Percentiles rank a stretch among this genome's conserved stretches.
These are phyloP conservation scores for Arenaria interpres DNA, from an alignment of 2,113 vertebrate species.

Conservation along the genomic window DNA sequence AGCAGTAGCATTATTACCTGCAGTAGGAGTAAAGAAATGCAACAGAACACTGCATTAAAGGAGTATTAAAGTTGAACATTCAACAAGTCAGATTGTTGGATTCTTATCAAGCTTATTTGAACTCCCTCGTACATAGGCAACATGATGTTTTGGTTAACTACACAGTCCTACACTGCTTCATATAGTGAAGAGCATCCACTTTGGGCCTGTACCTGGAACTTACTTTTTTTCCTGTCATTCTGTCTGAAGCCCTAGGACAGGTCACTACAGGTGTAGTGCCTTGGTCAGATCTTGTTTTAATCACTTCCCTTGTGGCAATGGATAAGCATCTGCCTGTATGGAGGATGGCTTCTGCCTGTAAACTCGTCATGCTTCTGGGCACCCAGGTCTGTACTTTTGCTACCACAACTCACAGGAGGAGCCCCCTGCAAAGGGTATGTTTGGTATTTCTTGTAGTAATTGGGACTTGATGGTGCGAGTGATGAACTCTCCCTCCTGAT, in stretches of 20 bases:
- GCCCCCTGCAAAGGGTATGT: background rate
- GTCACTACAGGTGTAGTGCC: too few species aligned
- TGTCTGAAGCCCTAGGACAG: background rate
- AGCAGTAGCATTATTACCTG: background rate
- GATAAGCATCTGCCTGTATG: background rate
- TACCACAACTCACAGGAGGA: background rate
- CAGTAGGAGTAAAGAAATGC: background rate
- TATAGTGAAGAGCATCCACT: background rate
- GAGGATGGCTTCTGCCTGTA: background rate
- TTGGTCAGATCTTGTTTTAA: background rate
- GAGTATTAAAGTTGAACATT: background rate
- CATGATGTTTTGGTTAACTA: background rate
- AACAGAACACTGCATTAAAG: background rate
- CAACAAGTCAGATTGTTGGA: background rate
- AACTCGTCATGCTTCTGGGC: background rate
- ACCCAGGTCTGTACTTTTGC: background rate
- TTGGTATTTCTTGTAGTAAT: background rate
- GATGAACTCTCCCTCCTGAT: background rate
- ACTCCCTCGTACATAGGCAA: background rate
- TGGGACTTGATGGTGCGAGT: background rate
- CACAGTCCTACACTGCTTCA: background rate
- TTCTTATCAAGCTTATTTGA: background rate
- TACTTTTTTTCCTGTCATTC: background rate
- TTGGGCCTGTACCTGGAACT: too few species aligned
- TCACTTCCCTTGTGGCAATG: rapidly evolving